Evolutionary conservation across 2,888 invertebrate genomes (phyloP), one percentile per base, ranked within the genome.

Genomic region (Melolontha melolontha): DNA sequence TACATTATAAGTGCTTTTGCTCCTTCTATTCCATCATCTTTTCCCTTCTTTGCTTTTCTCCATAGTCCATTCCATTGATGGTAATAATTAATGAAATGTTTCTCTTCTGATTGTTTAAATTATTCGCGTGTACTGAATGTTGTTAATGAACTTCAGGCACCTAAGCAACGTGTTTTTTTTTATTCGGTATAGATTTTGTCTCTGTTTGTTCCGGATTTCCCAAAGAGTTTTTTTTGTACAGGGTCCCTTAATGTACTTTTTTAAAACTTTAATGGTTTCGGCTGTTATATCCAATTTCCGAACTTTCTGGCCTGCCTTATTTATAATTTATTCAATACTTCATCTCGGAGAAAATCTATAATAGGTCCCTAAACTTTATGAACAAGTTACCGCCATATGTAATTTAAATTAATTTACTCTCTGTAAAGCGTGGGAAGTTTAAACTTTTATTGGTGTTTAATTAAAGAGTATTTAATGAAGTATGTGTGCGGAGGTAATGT

Each of bases 321-420:
- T 49, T 62, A 62, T 62, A 62, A 62, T 62, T 62, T 49, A 62
- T 62, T 62, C 59, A 49, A 47, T 47, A 12, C 59, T 34, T 34
- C 59, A 29, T 54, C 40, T 54, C 11, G 54, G 40, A 40, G 54
- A 54, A 54, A 22, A 54, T 54, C 54, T 40, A 54, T 54, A 40
- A 54, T 40, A 54, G 16, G 12, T n/a, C 16, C 12, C 40, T 14
- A 16, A 54, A 40, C 16, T 54, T 54, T 40, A 17, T 40, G 39
- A 40, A 40, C 17, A 40, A 54, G 17, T 40, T 27, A 12, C 29
- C 12, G 27, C n/a, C 12, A 27, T 39, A 39, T 54, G 54, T 39
- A 54, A 54, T 54, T 54, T 54, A 29, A 54, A 54, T 54, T 54
- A 51, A 51, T 29, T 29, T 29, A 11, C 17, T 52, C 54, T 6